Base-by-base conservation (phyloP, 2,113 vertebrate genomes). In the Rallus limicola region DNA sequence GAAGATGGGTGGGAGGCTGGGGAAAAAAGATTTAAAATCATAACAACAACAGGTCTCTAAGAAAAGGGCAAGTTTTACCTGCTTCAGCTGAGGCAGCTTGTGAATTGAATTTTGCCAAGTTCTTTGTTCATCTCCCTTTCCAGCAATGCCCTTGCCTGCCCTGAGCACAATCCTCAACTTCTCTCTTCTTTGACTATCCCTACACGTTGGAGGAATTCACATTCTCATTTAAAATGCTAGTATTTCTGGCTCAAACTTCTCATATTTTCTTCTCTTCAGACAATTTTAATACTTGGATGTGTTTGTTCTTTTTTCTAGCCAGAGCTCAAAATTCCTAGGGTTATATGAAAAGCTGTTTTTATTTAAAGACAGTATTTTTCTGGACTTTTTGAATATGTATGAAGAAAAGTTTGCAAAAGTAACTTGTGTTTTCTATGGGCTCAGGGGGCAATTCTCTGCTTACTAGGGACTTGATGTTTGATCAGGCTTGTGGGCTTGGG, bases 31-130 rank as follows among this genome's bases (percentile, higher is more conserved):
- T 94, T 75, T 79, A 31, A 79, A 90, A 48, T 63, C 9, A 0
- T 84, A 67, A 86, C 52, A 94, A 94, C 50, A 88, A 77, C 87
- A 58, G 38, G 62, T 79, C 48, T 48, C 28, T 63, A 68, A 91
- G 82, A 88, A 92, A 88, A 96, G 83, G 77, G 34, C 36, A 79
- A 58, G 56, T 80, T 88, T 83, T 93, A 90, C 82, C 60, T 77
- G 65, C 84, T 87, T 91, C 70, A 72, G 62, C 74, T 87, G 65
- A 84, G 53, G 74, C 64, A 87, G 58, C 28, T 34, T 90, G 33
- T 91, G 78, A 87, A 59, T 40, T 87, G 52, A 89, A 71, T 77
- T 89, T 69, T 91, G 56, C 53, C 65, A 71, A 70, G 68, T 64
- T 77, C 81, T 89, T 93, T 90, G 90, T 90, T 93, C 90, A 5